These are phyloP conservation scores for Andrena hattorfiana DNA, from an alignment of 2,888 invertebrate species.

Conservation along the genomic window DNA sequence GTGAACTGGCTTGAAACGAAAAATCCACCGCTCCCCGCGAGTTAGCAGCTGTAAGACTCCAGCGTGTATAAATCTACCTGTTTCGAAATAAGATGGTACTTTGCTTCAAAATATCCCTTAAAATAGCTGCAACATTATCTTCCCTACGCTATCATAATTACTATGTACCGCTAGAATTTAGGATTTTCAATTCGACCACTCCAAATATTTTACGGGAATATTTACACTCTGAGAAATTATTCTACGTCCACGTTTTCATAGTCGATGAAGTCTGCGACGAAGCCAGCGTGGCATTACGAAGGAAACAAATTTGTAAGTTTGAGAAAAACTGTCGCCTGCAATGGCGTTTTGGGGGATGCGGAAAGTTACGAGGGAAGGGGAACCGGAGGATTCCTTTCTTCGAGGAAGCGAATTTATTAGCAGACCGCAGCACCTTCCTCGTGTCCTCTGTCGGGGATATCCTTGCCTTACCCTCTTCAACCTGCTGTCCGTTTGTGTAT, in stretches of 20 bases:
- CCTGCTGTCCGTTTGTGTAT: conserved; percentile 43
- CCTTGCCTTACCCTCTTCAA: conserved; percentile 46
- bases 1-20: conserved; percentile 30
- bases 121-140: no score
- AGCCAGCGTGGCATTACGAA: no score
- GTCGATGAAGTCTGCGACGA: no score
- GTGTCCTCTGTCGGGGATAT: conserved; percentile 25
- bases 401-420: conserved; percentile 43
- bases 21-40: conserved; percentile 7
- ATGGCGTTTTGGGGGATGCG: not conserved
- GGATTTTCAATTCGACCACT: no score
- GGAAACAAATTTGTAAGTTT: not conserved
- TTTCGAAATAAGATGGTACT: no score
- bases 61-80: no score
- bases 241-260: no score
- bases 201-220: no score
- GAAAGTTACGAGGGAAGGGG: not conserved
- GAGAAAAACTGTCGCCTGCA: not conserved
- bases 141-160: no score
- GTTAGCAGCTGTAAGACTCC: not conserved
- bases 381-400: conserved; percentile 28
- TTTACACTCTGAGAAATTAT: no score
- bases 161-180: no score
- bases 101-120: no score
- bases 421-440: not conserved